Evolutionary conservation across 2,113 vertebrate species (phyloP).

Genomic region (Sylvilagus bachmani): DNA sequence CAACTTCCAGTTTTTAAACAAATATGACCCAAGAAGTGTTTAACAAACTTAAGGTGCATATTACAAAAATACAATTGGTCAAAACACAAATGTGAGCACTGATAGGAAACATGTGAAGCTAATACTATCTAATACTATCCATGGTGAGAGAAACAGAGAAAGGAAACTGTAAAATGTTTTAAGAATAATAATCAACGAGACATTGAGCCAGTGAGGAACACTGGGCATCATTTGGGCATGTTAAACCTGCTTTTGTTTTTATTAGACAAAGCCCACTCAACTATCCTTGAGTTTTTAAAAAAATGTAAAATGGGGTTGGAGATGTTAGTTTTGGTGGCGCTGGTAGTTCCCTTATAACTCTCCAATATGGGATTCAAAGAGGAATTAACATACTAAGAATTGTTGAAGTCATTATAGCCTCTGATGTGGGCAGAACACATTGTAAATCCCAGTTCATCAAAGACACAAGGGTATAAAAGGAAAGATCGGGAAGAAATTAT

Average conservation of each 20-base stretch:
- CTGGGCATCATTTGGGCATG: neutral
- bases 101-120: neutral
- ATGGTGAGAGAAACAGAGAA: neutral
- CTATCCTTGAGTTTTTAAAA: neutral
- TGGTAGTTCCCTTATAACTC: neutral
- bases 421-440: neutral
- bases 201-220: neutral
- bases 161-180: neutral
- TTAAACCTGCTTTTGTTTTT: neutral
- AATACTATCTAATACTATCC: neutral
- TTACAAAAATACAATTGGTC: neutral
- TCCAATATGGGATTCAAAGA: neutral
- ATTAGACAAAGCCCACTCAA: neutral
- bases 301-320: neutral
- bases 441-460: neutral
- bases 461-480: neutral
- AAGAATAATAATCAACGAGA: neutral
- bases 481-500: neutral
- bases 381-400: neutral
- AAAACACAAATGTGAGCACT: neutral
- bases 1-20: too few species aligned
- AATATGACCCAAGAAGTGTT: too few species aligned
- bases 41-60: neutral
- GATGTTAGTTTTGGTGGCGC: neutral
- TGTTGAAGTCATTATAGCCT: neutral